Conservation (phyloP, 2,113 vertebrate species). For the Atractosteus spatula region DNA sequence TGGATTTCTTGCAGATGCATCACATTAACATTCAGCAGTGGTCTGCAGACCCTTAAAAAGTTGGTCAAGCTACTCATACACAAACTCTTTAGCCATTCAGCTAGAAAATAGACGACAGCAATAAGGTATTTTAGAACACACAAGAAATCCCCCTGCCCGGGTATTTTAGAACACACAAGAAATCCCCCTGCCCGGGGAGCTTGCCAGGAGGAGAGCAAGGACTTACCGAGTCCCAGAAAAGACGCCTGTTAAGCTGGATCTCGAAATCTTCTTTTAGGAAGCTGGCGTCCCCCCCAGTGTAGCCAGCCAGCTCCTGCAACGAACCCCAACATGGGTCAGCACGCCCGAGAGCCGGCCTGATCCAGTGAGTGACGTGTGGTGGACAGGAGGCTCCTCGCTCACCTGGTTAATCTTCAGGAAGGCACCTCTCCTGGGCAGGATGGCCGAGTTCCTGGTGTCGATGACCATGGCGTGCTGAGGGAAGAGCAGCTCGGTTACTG, state of each 20-base stretch:
- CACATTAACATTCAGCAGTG: no score
- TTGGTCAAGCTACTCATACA: no score
- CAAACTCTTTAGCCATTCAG: no score
- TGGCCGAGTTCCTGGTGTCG: conserved; percentile 88
- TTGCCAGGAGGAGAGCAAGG: background rate
- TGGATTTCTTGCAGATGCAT: no score
- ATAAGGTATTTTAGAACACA: no score
- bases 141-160: no score
- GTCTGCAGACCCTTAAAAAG: no score
- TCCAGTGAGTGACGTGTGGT: background rate
- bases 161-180: no score
- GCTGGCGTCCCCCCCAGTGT: conserved; percentile 85
- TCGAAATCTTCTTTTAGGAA: conserved; percentile 94
- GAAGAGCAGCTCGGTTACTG: conserved; percentile 20
- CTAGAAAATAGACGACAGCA: no score
- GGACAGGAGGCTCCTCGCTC: background rate
- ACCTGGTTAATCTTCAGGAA: conserved; percentile 92
- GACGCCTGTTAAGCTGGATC: conserved; percentile 81
- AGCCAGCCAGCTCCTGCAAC: conserved; percentile 87
- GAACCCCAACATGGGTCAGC: conserved; percentile 6
- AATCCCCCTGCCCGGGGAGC: no score
- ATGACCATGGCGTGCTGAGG: conserved; percentile 85
- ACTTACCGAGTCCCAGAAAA: conserved; percentile 83
- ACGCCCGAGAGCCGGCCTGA: background rate
- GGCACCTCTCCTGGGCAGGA: conserved; percentile 83